phyloP scores from a whole-genome alignment of 23 tunicate species.

The Styela clava region DNA sequence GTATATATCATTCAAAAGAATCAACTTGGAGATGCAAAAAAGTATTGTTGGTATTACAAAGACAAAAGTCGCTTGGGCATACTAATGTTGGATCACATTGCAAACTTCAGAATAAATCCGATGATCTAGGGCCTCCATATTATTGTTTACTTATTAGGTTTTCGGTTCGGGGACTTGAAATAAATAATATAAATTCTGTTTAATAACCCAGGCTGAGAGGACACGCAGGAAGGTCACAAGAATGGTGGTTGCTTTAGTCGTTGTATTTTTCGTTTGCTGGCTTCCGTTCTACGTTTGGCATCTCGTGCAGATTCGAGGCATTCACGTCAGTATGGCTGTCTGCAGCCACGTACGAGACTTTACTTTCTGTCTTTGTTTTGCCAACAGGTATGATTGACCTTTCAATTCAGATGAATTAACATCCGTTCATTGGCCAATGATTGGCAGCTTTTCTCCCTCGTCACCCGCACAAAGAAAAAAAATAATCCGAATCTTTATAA shows the following conservation, averaged over 20 bases:
- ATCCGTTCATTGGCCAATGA: background rate
- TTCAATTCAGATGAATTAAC: background rate
- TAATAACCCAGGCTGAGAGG: constrained; percentile 78
- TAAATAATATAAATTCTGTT: no score
- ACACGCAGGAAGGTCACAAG: constrained; percentile 77
- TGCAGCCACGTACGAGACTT: constrained; percentile 78
- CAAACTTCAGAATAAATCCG: no score
- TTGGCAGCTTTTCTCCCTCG: background rate
- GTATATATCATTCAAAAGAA: no score
- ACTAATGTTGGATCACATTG: no score
- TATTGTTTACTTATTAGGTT: no score
- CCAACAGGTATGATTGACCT: constrained; percentile 64
- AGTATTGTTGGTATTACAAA: no score
- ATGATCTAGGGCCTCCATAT: no score
- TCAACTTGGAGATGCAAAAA: no score
- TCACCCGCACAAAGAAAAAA: no score
- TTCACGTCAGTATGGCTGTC: constrained; percentile 35
- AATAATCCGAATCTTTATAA: no score
- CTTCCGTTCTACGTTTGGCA: constrained; percentile 73
- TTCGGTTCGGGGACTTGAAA: no score
- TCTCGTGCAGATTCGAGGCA: constrained; percentile 54
- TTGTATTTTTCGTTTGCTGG: constrained; percentile 74
- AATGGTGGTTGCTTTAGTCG: constrained; percentile 72
- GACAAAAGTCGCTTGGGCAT: no score
- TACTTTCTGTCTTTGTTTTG: constrained; percentile 75